phyloP scores from a whole-genome alignment of 1,140 invertebrate genomes.

The Copidosoma floridanum region DNA sequence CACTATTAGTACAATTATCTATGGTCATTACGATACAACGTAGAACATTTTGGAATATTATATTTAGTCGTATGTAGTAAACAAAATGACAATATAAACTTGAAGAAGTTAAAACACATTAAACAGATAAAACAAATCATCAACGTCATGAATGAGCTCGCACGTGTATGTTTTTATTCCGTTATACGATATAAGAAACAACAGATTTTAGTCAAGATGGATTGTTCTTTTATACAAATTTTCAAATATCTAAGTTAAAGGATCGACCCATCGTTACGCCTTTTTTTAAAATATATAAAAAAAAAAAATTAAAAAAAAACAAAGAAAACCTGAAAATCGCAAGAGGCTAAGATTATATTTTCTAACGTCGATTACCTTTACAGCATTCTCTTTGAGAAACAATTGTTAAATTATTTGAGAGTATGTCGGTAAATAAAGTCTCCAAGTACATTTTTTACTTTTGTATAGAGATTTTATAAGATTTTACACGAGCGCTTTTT shows the following conservation, averaged over 20 bases:
- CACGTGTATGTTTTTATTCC: constrained; percentile 41
- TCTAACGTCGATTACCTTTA: constrained; percentile 3
- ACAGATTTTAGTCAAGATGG: constrained; percentile 38
- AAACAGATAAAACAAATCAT: constrained; percentile 22
- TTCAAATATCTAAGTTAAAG: constrained; percentile 38
- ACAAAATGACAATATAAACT: constrained; percentile 29
- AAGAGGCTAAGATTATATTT: constrained; percentile 10
- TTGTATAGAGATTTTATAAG: constrained; percentile 8
- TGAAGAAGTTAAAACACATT: neutral
- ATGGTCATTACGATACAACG: constrained; percentile 14
- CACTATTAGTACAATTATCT: too few relatives aligned
- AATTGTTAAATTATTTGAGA: neutral
- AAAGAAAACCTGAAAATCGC: too few relatives aligned
- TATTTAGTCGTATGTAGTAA: constrained; percentile 26
- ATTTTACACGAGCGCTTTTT: constrained; percentile 6
- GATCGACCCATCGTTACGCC: constrained; percentile 41
- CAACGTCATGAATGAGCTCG: constrained; percentile 18
- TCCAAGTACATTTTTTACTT: constrained; percentile 9
- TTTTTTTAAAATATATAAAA: neutral
- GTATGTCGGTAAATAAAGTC: neutral
- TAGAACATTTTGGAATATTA: constrained; percentile 22
- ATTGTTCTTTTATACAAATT: constrained; percentile 44
- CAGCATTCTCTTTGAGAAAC: constrained; percentile 9
- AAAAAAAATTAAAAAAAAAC: too few relatives aligned
- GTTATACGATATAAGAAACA: constrained; percentile 33